phyloP scores from a whole-genome alignment of 2,113 vertebrate species.

The Heliornis fulica region DNA sequence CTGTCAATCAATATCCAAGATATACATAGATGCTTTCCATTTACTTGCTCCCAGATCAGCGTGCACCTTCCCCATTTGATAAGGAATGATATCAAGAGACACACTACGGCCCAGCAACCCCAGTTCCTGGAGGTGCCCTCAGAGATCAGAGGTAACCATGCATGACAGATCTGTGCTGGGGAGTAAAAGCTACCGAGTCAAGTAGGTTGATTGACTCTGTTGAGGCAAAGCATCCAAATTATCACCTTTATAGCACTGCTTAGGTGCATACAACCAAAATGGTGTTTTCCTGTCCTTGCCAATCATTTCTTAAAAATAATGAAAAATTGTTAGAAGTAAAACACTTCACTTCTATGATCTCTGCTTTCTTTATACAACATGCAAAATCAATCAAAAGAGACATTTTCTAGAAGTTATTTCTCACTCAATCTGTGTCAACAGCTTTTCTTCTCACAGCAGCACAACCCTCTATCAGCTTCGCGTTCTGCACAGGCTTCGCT shows the following conservation, averaged over 20 bases:
- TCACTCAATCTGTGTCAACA: neutral
- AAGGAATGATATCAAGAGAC: neutral
- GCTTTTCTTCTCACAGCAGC: neutral
- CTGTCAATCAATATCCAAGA: neutral
- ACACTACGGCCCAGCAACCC: accelerated
- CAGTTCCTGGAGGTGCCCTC: neutral
- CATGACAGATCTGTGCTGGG: neutral
- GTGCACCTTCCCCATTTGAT: neutral
- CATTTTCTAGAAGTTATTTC: neutral
- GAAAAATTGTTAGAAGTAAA: neutral
- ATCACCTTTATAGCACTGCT: neutral
- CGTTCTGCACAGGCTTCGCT: neutral
- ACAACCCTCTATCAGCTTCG: neutral
- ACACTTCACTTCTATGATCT: neutral
- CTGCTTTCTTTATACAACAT: neutral
- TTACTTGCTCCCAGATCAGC: accelerated
- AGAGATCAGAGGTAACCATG: neutral
- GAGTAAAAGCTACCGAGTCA: neutral
- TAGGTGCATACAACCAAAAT: neutral
- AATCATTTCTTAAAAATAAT: neutral
- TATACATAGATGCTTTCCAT: accelerated
- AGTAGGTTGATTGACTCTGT: neutral
- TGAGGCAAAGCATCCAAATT: neutral
- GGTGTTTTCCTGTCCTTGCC: neutral
- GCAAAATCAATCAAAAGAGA: neutral